A percentile compares a stretch with the other conserved stretches of the same genome.
Conservation (phyloP, 1,140 invertebrate genomes). For the Trachymyrmex cornetzi region DNA sequence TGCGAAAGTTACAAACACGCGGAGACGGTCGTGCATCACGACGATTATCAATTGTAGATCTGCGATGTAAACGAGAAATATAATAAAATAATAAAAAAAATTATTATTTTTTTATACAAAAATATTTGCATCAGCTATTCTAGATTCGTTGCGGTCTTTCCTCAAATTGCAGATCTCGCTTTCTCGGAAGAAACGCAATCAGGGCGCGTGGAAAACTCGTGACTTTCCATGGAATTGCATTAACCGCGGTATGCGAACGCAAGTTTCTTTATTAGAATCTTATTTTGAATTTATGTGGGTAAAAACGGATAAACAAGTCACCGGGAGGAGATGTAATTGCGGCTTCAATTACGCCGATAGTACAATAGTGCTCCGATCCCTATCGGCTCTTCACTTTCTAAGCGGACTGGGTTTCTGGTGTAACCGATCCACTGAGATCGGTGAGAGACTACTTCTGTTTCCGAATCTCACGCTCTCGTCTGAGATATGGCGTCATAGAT, state of each 20-base stretch:
- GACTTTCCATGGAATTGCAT: slow-evolving; percentile 66
- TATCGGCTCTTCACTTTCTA: slow-evolving; percentile 70
- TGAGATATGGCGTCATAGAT: slow-evolving; percentile 26
- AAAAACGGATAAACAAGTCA: slow-evolving; percentile 52
- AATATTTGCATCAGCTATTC: background rate
- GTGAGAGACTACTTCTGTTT: slow-evolving; percentile 35
- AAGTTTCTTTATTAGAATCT: slow-evolving; percentile 66
- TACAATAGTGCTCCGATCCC: slow-evolving; percentile 62
- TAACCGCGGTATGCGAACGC: slow-evolving; percentile 26
- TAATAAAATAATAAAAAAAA: slow-evolving; percentile 7
- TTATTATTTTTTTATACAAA: background rate
- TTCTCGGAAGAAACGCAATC: slow-evolving; percentile 60
- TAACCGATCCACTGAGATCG: slow-evolving; percentile 64
- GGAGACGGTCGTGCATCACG: slow-evolving; percentile 8
- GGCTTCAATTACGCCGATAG: slow-evolving; percentile 66
- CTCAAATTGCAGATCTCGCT: slow-evolving; percentile 27
- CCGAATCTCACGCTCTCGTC: slow-evolving; percentile 73
- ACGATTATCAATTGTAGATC: slow-evolving; percentile 11
- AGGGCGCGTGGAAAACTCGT: slow-evolving; percentile 56
- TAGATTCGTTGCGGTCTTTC: background rate
- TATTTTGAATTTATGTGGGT: slow-evolving; percentile 68
- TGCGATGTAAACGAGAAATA: too few relatives aligned
- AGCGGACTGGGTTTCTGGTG: slow-evolving; percentile 63
- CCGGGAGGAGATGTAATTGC: slow-evolving; percentile 60
- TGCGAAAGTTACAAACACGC: slow-evolving; percentile 46